Percentiles rank a stretch among this genome's conserved stretches.
Conservation (phyloP, 2,888 invertebrate species). For the Horisme vitalbata region DNA sequence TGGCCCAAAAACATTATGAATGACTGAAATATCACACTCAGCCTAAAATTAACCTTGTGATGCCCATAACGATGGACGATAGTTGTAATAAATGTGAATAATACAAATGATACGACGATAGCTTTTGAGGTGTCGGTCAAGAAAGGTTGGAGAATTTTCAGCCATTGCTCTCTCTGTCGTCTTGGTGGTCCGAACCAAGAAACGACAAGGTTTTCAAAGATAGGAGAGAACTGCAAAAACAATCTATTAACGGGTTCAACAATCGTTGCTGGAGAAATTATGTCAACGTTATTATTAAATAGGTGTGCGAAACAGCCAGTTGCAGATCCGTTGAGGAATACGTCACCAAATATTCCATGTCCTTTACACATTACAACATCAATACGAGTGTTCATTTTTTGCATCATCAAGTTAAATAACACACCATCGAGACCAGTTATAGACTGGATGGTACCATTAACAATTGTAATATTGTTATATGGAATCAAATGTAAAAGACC, state of each 20-base stretch:
- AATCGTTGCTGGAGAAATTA: constrained; percentile 45
- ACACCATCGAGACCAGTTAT: constrained; percentile 49
- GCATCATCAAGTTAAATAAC: constrained; percentile 38
- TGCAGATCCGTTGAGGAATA: constrained; percentile 39
- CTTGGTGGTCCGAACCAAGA: constrained; percentile 55
- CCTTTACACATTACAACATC: constrained; percentile 35
- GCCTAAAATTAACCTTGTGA: no score
- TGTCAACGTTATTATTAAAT: constrained; percentile 44
- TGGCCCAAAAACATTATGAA: constrained; percentile 59
- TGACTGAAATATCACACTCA: constrained; percentile 39
- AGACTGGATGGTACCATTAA: constrained; percentile 38
- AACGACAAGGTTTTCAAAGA: constrained; percentile 39
- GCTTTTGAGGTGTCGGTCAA: constrained; percentile 40
- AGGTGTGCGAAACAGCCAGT: constrained; percentile 46
- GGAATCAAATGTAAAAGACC: constrained; percentile 41
- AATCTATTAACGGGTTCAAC: constrained; percentile 40
- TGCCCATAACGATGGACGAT: constrained; percentile 34
- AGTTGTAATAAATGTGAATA: no score
- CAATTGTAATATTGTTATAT: constrained; percentile 33
- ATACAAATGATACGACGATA: constrained; percentile 16
- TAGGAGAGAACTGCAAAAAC: constrained; percentile 42
- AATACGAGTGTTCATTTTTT: constrained; percentile 48
- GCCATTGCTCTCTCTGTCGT: constrained; percentile 48
- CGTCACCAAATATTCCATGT: constrained; percentile 36
- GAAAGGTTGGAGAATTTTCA: constrained; percentile 51